Evolutionary conservation across 2,113 vertebrate species (phyloP).

Genomic region (Irena cyanogastra): DNA sequence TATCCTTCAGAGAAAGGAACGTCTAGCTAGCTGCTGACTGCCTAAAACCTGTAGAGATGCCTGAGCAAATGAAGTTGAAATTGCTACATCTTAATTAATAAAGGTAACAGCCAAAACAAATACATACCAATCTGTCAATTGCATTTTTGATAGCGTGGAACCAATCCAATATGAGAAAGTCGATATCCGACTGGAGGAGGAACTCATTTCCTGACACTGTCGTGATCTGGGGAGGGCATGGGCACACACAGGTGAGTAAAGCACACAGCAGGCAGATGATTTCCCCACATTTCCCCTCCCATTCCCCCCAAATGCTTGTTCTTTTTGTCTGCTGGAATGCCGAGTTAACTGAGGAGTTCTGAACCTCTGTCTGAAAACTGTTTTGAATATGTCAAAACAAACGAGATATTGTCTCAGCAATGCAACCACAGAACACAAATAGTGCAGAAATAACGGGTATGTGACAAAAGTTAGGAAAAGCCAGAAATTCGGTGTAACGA

Average conservation of each 20-base stretch:
- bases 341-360: constrained; percentile 21
- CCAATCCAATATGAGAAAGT: constrained; percentile 83
- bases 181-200: constrained; percentile 84
- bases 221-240: constrained; percentile 73
- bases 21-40: constrained; percentile 43
- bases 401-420: constrained; percentile 66
- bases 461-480: constrained; percentile 20
- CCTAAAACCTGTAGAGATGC: constrained; percentile 52
- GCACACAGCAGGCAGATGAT: background rate
- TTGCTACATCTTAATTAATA: constrained; percentile 74
- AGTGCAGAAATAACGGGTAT: constrained; percentile 17
- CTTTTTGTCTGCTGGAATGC: constrained; percentile 38
- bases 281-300: background rate
- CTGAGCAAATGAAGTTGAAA: constrained; percentile 58
- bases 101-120: constrained; percentile 76
- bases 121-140: constrained; percentile 85
- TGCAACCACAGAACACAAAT: constrained; percentile 48
- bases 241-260: constrained; percentile 57
- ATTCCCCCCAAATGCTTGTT: background rate
- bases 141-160: constrained; percentile 84
- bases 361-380: constrained; percentile 60
- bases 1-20: constrained; percentile 11
- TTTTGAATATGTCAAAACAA: constrained; percentile 65
- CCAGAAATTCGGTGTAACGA: background rate
- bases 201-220: constrained; percentile 83